These are phyloP conservation scores for Solen grandis DNA, from an alignment of 1,140 invertebrate species.

Conservation along the genomic window DNA sequence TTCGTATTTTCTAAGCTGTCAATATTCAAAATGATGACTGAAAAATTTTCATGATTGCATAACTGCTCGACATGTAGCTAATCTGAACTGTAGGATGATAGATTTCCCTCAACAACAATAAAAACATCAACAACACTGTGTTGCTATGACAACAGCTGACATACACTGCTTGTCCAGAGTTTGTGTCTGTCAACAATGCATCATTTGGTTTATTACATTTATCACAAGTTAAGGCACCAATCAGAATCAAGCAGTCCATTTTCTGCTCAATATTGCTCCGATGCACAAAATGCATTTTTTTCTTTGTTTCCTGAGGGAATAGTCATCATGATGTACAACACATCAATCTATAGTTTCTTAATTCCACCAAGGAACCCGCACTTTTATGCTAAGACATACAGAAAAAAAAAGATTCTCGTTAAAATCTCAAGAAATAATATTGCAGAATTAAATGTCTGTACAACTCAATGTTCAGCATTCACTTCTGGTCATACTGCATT, in stretches of 20 bases:
- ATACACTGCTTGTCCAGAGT: neutral
- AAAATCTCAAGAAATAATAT: constrained; percentile 49
- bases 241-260: constrained; percentile 41
- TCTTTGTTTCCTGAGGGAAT: constrained; percentile 42
- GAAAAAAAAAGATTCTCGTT: constrained; percentile 38
- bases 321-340: constrained; percentile 19
- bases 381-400: constrained; percentile 17
- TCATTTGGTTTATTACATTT: constrained; percentile 42
- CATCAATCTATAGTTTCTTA: constrained; percentile 11
- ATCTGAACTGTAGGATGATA: no score
- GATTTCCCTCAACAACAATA: no score
- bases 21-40: no score
- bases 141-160: no score
- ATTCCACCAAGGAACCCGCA: constrained; percentile 39
- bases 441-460: constrained; percentile 46
- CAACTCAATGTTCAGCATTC: neutral
- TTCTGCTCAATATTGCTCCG: constrained; percentile 26
- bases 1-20: no score
- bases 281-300: constrained; percentile 28
- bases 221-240: constrained; percentile 51
- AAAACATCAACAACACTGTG: no score
- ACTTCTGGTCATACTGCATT: constrained; percentile 39
- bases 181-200: constrained; percentile 37
- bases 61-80: no score
- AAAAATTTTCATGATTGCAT: no score